Evolutionary conservation across 2,113 vertebrate genomes (phyloP), one percentile per base, ranked within the genome.

Genomic region (Barnardius zonarius): DNA sequence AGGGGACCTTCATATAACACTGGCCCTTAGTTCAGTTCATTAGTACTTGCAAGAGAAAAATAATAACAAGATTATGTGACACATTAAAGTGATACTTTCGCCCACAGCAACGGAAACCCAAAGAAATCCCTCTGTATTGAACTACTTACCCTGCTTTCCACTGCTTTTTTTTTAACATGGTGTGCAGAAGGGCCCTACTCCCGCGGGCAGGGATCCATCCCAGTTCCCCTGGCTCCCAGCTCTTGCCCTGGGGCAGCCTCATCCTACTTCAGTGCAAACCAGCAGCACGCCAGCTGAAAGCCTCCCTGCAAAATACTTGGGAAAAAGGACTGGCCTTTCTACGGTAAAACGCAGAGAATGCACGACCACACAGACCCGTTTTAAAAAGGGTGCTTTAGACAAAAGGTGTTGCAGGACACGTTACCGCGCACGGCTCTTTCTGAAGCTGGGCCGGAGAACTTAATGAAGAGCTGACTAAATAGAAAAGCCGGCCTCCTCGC

Each of bases 211-310:
- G 27, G 62, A 31, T 20, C 33, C 33, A n/a, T 55, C 9, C 17
- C 37, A 13, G 7, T 55, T 24, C 8, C 20, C 5, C 19, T 10
- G 12, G 6, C 15, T 63, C 31, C 33, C 37, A 2, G 3, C 35
- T 82, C 54, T 17, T 11, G 22, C 8, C 4, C 30, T 17, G 5
- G 7, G 28, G 25, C 37, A 64, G 41, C 31, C 33, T 44, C 22
- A 51, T 48, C 12, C 46, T 0, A 0, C 39, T 33, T 31, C 31
- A 41, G 25, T 4, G 5, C 25, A 63, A 74, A n/a, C 15, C 63
- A 41, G 5, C 25, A n/a, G 28, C 24, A 61, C 2, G 1, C 18
- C 4, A 2, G 12, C 28, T 30, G 52, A 28, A 43, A 10, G 27
- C 18, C 8, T 12, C 30, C 43, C 12, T 31, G 59, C 22, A 28